Conservation (phyloP, 2,888 invertebrate genomes). For the Zygothrica quintamaculata region DNA sequence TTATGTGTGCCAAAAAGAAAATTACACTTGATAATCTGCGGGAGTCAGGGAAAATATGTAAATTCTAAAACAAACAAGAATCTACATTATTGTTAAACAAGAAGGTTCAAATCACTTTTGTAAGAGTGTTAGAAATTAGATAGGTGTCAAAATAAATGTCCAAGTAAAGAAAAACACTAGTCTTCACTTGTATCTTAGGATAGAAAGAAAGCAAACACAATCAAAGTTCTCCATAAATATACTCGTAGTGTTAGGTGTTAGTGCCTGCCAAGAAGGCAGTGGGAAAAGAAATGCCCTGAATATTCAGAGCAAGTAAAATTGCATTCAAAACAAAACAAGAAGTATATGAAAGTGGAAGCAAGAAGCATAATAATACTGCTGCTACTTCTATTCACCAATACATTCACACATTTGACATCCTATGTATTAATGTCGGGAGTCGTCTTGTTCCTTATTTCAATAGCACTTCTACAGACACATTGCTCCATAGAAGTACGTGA, state of each 20-base stretch:
- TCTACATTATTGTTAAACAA: too few species aligned
- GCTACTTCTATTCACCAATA: conserved; percentile 48
- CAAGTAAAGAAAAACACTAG: too few species aligned
- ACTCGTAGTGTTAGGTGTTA: not conserved
- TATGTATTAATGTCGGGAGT: conserved; percentile 56
- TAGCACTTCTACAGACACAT: conserved; percentile 29
- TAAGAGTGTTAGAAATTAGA: too few species aligned
- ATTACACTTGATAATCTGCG: too few species aligned
- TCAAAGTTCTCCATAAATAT: conserved; percentile 36
- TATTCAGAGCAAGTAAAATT: conserved; percentile 32
- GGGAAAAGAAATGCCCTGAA: conserved; percentile 33
- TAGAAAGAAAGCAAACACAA: conserved; percentile 43
- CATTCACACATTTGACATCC: conserved; percentile 59
- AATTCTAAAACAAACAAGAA: too few species aligned
- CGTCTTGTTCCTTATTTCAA: conserved; percentile 59
- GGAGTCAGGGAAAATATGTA: too few species aligned
- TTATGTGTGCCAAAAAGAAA: too few species aligned
- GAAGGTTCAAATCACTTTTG: too few species aligned
- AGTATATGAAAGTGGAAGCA: not conserved
- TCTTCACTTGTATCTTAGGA: conserved; percentile 46
- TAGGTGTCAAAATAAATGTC: conserved; percentile 63
- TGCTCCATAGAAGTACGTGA: conserved; percentile 1
- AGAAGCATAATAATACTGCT: conserved; percentile 57
- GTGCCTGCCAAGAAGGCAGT: too few species aligned
- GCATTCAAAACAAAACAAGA: conserved; percentile 56